Percentiles rank a stretch among this genome's conserved stretches.
Conservation (phyloP, 2,113 vertebrate genomes). For the Xenus cinereus region DNA sequence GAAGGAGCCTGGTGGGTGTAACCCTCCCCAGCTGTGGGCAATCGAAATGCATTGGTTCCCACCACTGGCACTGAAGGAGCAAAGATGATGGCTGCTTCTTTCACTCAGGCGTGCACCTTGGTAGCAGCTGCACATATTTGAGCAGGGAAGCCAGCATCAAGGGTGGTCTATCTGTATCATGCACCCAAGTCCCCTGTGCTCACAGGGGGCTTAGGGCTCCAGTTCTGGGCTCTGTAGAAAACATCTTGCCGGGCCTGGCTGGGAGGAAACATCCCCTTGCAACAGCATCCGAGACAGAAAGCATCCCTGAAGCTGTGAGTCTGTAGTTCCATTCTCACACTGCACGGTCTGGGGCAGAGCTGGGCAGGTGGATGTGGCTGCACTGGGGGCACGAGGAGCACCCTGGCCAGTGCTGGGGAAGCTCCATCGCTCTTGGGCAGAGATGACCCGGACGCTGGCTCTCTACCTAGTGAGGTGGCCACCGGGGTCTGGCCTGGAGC, state of each 20-base stretch:
- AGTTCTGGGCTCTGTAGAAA: neutral
- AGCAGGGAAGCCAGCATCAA: neutral
- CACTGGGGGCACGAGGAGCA: neutral
- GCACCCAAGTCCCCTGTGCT: too few species aligned
- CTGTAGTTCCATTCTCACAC: rapidly evolving
- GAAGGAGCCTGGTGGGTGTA: neutral
- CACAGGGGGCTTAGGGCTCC: neutral
- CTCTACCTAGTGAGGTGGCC: neutral
- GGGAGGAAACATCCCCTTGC: rapidly evolving
- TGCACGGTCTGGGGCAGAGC: neutral
- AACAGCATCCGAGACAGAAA: neutral
- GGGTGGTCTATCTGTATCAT: neutral
- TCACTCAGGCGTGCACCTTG: neutral
- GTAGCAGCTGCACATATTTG: neutral
- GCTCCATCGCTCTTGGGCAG: neutral
- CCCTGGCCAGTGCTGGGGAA: neutral
- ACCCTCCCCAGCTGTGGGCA: neutral
- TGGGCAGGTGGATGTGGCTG: rapidly evolving
- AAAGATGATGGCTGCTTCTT: neutral
- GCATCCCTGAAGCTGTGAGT: neutral
- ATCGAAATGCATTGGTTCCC: rapidly evolving
- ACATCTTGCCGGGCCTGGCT: neutral
- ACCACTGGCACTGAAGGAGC: rapidly evolving
- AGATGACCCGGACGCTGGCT: neutral
- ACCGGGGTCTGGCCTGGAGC: neutral